Evolutionary conservation across 2,888 invertebrate species (phyloP).

Genomic region (Crossocerus cetratus): DNA sequence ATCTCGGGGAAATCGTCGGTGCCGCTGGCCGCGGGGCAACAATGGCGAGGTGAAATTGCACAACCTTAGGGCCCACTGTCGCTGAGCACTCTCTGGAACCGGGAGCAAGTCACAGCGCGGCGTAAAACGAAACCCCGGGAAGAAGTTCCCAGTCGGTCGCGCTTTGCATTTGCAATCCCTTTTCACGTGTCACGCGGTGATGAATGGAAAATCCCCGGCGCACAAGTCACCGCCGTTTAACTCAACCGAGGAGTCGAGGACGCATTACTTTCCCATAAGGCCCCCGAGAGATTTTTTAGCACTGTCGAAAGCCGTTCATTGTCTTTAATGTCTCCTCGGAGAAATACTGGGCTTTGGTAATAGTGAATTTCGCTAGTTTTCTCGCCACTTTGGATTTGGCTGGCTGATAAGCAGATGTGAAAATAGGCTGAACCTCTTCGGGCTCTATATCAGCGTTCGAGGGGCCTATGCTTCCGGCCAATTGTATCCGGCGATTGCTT

Average conservation of each 20-base stretch:
- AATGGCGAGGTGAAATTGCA: slow-evolving; percentile 47
- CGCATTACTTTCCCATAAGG: too few species aligned
- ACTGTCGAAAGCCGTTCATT: too few species aligned
- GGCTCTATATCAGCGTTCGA: slow-evolving; percentile 41
- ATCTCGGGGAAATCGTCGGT: slow-evolving; percentile 45
- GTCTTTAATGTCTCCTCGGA: too few species aligned
- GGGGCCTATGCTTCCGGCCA: slow-evolving; percentile 59
- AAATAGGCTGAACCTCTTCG: slow-evolving; percentile 28
- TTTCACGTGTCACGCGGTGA: not conserved
- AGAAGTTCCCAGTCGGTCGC: slow-evolving; percentile 26
- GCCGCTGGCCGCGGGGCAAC: slow-evolving; percentile 34
- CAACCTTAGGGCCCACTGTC: slow-evolving; percentile 49
- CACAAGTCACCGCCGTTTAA: too few species aligned
- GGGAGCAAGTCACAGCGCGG: slow-evolving; percentile 19
- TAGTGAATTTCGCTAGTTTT: too few species aligned
- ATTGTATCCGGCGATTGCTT: slow-evolving; percentile 58
- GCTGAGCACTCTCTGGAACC: slow-evolving; percentile 57
- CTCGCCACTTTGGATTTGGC: slow-evolving; percentile 8
- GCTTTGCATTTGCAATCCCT: not conserved
- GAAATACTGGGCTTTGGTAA: too few species aligned
- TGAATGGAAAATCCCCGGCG: not conserved
- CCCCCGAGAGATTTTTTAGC: too few species aligned
- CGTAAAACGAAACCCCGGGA: slow-evolving; percentile 27
- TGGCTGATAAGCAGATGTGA: slow-evolving; percentile 23
- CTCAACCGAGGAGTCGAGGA: too few species aligned